Evolutionary conservation across 2,888 invertebrate species (phyloP).

Genomic region (Tetranychus truncatus): DNA sequence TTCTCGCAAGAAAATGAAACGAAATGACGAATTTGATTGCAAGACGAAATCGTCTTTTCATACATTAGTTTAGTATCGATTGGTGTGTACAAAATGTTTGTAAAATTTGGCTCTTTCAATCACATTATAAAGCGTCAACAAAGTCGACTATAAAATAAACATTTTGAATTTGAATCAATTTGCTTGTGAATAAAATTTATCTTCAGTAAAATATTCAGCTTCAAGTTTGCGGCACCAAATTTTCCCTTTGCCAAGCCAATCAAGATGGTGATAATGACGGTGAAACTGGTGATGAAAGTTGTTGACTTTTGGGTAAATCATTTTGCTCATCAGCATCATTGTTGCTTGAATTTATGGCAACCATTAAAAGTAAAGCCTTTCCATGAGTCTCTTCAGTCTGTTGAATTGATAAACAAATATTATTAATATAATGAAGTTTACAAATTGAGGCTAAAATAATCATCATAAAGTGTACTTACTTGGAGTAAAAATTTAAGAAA

Average conservation of each 20-base stretch:
- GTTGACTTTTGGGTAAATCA: not conserved
- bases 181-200: no score
- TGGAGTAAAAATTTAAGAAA: constrained; percentile 6
- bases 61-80: no score
- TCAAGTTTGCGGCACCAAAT: not conserved
- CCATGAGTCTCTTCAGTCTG: constrained; percentile 5
- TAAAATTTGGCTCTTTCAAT: not conserved
- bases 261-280: not conserved
- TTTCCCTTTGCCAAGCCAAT: no score
- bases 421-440: not conserved
- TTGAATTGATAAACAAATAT: not conserved
- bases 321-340: not conserved
- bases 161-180: no score
- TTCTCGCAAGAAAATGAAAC: no score
- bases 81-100: no score
- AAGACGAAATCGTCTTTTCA: no score
- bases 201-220: no score
- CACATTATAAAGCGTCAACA: not conserved
- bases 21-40: no score
- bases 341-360: constrained; percentile 3
- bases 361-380: constrained; percentile 3
- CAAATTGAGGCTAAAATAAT: constrained; percentile 2
- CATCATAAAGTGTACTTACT: not conserved
- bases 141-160: not conserved
- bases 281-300: not conserved